Evolutionary conservation across 64 coral and sea anemone genomes (phyloP).

Genomic region (Platygyra sinensis): DNA sequence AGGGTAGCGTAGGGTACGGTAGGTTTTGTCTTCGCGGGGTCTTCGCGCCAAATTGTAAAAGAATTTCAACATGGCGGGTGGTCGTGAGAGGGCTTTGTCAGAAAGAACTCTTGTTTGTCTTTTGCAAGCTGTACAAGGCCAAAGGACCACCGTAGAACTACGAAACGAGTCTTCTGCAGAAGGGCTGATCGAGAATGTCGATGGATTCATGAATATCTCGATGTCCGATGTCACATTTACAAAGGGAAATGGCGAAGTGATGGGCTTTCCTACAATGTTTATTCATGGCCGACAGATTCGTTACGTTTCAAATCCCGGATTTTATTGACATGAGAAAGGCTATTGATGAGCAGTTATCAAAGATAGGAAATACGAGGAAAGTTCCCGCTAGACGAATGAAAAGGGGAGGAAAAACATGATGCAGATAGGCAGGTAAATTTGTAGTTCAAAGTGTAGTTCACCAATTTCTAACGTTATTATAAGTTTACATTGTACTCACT

Average conservation of each 20-base stretch:
- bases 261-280: conserved; percentile 83
- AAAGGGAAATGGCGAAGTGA: conserved; percentile 46
- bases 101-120: conserved; percentile 88
- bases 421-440: too few species aligned
- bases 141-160: conserved; percentile 86
- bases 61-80: conserved; percentile 75
- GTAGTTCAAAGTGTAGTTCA: too few species aligned
- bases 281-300: conserved; percentile 86
- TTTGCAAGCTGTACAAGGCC: conserved; percentile 80
- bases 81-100: conserved; percentile 70
- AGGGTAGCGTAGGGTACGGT: neutral
- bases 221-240: conserved; percentile 86
- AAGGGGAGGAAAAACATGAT: conserved; percentile 17
- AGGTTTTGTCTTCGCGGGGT: neutral
- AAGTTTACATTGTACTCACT: too few species aligned
- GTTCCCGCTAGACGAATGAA: conserved; percentile 31
- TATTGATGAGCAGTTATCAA: conserved; percentile 83
- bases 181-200: conserved; percentile 84
- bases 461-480: too few species aligned
- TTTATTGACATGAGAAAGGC: conserved; percentile 95
- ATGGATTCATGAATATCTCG: conserved; percentile 95
- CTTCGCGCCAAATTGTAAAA: too few species aligned
- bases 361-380: conserved; percentile 33
- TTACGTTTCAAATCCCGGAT: conserved; percentile 98
- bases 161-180: conserved; percentile 84